Evolutionary conservation across 1,140 invertebrate species (phyloP).

Genomic region (Drosophila sechellia): DNA sequence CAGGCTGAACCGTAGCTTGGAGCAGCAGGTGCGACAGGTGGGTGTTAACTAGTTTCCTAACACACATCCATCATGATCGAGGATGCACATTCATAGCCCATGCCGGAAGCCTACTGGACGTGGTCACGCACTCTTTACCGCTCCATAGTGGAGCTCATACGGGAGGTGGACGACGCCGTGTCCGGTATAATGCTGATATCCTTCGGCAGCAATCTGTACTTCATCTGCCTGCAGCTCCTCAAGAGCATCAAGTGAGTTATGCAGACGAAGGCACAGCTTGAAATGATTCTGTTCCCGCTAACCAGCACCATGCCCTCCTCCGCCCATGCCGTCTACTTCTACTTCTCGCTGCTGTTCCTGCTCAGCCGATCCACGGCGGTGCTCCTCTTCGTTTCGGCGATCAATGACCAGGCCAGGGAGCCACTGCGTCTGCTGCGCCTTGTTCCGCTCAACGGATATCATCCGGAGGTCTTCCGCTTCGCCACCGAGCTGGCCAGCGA

Average conservation of each 20-base stretch:
- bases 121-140: constrained; percentile 60
- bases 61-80: neutral
- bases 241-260: constrained; percentile 75
- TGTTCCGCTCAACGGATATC: constrained; percentile 86
- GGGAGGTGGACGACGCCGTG: constrained; percentile 68
- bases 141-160: constrained; percentile 67
- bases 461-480: constrained; percentile 86
- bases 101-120: constrained; percentile 69
- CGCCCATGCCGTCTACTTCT: constrained; percentile 86
- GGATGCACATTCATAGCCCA: constrained; percentile 6
- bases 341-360: constrained; percentile 88
- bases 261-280: neutral
- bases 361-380: constrained; percentile 86
- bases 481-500: constrained; percentile 86
- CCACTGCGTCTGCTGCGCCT: constrained; percentile 86
- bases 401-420: constrained; percentile 87
- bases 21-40: constrained; percentile 21
- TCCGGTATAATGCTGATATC: constrained; percentile 72
- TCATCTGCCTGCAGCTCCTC: constrained; percentile 76
- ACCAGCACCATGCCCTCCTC: constrained; percentile 72
- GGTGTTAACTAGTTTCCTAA: constrained; percentile 48
- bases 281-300: neutral
- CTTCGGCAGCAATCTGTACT: constrained; percentile 82
- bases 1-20: constrained; percentile 39
- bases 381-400: constrained; percentile 86